A percentile compares a stretch with the other conserved stretches of the same genome.
These are phyloP conservation scores for Theonella swinhoei DNA, from an alignment of 37 sponge, comb jelly and placozoan genomes.

Conservation along the genomic window DNA sequence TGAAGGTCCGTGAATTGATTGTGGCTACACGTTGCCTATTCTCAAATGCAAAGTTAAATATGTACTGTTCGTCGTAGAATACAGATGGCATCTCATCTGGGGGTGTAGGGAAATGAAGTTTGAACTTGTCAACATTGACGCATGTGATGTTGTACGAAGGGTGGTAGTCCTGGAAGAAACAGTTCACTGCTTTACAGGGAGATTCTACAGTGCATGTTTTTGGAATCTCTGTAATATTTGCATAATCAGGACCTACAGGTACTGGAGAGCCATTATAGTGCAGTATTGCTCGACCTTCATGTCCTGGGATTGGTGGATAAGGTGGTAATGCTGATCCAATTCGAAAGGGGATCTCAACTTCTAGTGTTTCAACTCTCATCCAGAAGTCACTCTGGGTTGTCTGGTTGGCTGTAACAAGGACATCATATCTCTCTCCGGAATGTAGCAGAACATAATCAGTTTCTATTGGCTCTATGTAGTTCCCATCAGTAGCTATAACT, in stretches of 20 bases:
- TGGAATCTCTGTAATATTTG: background rate
- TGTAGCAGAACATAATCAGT: conserved; percentile 51
- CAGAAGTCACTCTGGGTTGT: conserved; percentile 23
- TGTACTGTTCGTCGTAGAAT: background rate
- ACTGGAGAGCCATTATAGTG: conserved; percentile 13
- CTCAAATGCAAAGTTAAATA: conserved; percentile 40
- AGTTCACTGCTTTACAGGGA: conserved; percentile 36
- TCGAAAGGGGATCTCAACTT: background rate
- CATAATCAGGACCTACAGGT: conserved; percentile 8
- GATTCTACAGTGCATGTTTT: background rate
- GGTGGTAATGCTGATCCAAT: background rate
- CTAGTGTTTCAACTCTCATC: conserved; percentile 52
- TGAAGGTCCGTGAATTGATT: conserved; percentile 17
- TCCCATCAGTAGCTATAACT: conserved; percentile 62
- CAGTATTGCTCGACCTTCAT: conserved; percentile 41
- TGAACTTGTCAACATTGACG: conserved; percentile 3
- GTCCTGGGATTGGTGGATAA: background rate
- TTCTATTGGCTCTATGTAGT: conserved; percentile 13
- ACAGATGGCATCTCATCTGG: background rate
- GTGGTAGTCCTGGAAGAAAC: conserved; percentile 10
- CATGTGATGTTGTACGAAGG: conserved; percentile 15
- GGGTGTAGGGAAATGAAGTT: conserved; percentile 10
- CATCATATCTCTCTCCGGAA: conserved; percentile 65
- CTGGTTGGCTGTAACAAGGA: conserved; percentile 32
- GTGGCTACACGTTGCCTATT: background rate